Base-by-base conservation (phyloP, 2,888 invertebrate species). In the Cataglyphis albicans region DNA sequence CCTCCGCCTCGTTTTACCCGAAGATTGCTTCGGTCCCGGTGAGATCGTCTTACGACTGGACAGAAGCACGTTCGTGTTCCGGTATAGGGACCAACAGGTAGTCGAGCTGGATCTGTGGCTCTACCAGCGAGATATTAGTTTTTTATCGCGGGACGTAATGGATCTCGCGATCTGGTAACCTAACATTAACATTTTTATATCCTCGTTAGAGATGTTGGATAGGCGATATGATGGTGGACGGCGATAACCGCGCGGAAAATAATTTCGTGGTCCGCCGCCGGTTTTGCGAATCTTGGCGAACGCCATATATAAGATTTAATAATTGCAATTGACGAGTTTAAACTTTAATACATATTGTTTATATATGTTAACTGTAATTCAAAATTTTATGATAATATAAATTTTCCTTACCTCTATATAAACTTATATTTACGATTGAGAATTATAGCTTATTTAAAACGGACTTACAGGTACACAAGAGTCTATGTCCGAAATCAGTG, bases 401-500 rank as follows among this genome's bases (percentile, higher is more conserved):
- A 1, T n/a, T n/a, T 38, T 63, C 21, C 15, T 7, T 15, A 21
- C 1, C 29, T 32, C 41, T 29, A 21, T 21, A n/a, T n/a, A 18
- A 15, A 48, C 10, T 61, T 10, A 35, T 52, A 48, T 35, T 64
- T 75, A 35, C 15, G 7, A 21, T 48, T 29, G 18, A 10, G 3
- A 35, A 74, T 35, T 35, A 12, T 35, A 32, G 9, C 21, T 35
- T 35, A 18, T 63, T 32, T 9, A 9, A 15, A 63, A 25, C 21
- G 29, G 52, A 3, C 65, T n/a, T 9, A 67, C 41, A 38, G 18
- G 35, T 44, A 48, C 29, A 38, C 29, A 38, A 3, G 12, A 70
- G 7, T 3, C 57, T 84, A 70, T 64, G 87, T 86, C 87, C 87
- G 81, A 87, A 89, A 89, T 89, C 88, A 89, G 89, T 89, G 82